A percentile compares a stretch with the other conserved stretches of the same genome.
Conservation (phyloP, 2,113 vertebrate species). For the Polypterus senegalus region DNA sequence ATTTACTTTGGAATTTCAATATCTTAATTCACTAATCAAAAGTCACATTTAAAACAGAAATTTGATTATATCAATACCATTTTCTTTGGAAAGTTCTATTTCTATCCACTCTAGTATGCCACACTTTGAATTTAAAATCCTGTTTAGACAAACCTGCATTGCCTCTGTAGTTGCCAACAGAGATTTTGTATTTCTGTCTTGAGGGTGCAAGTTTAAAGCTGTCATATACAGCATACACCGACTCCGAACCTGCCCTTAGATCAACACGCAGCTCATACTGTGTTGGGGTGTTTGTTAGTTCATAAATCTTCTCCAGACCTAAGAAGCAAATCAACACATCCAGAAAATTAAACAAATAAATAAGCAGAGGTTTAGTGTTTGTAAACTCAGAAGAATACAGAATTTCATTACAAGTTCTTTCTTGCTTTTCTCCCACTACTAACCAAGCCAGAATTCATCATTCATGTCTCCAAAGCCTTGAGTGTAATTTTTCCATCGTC, state of each 20-base stretch:
- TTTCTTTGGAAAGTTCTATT: too few relatives aligned
- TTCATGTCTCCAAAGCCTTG: constrained; percentile 72
- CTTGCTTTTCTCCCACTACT: constrained; percentile 13
- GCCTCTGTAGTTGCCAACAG: constrained; percentile 64
- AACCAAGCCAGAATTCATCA: constrained; percentile 84
- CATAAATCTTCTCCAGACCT: constrained; percentile 73
- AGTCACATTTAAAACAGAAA: too few relatives aligned
- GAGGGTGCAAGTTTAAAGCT: constrained; percentile 59
- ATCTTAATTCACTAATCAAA: too few relatives aligned
- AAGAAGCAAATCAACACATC: neutral
- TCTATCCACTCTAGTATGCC: too few relatives aligned
- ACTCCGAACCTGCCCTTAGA: constrained; percentile 48
- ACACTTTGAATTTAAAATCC: too few relatives aligned
- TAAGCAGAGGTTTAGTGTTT: neutral
- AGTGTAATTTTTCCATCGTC: constrained; percentile 67
- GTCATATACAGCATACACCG: constrained; percentile 59
- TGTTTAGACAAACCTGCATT: constrained; percentile 52
- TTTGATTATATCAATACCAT: too few relatives aligned
- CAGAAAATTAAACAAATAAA: neutral
- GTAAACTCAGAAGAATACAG: neutral
- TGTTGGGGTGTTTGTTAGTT: constrained; percentile 55
- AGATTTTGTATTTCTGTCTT: constrained; percentile 62
- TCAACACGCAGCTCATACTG: constrained; percentile 62
- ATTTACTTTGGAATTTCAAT: too few relatives aligned
- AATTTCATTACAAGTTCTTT: neutral